Base-by-base conservation (phyloP, 2,888 invertebrate species). In the Villa cingulata region DNA sequence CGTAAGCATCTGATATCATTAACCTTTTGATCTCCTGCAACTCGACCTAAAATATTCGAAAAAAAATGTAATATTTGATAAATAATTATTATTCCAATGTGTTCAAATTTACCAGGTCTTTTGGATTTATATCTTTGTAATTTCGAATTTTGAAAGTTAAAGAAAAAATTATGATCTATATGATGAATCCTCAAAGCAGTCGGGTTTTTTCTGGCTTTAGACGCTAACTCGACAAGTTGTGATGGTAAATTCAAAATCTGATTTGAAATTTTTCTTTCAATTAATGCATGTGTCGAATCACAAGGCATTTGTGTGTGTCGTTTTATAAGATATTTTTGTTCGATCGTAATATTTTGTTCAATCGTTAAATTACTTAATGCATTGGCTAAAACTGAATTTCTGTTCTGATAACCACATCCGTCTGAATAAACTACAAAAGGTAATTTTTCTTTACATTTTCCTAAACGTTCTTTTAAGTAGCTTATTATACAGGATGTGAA, bases 401-500 rank as follows among this genome's bases (percentile, higher is more conserved):
- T 12, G 19, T 43, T 43, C 23, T 43, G 36, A 19, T 44, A 44
- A 4, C 38, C 44, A 38, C 38, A 44, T 10, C 44, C 38, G 29
- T 44, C 44, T 38, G 38, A 44, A 44, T 44, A 44, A 29, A 44
- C 27, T 7, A 38, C 23, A 16, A 44, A 38, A 4, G 10, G 45
- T 7, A 6, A 16, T n/a, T 15, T 37, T 37, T 12, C 10, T 37
- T 12, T 7, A n/a, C 6, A 12, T 37, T 7, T 37, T 15, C 15
- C 6, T n/a, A 37, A 16, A 37, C 10, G 16, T n/a, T 37, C 37
- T 15, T 16, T 14, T 5, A 37, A n/a, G 15, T 37, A 16, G 6
- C 15, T 15, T 7, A 37, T 37, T n/a, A 37, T n/a, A 16, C 37
- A 37, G 14, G 37, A 43, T 9, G 19, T 23, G 39, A 48, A 48